Evolutionary conservation across 2,888 invertebrate species (phyloP).

Genomic region (Boloria euphrosyne): DNA sequence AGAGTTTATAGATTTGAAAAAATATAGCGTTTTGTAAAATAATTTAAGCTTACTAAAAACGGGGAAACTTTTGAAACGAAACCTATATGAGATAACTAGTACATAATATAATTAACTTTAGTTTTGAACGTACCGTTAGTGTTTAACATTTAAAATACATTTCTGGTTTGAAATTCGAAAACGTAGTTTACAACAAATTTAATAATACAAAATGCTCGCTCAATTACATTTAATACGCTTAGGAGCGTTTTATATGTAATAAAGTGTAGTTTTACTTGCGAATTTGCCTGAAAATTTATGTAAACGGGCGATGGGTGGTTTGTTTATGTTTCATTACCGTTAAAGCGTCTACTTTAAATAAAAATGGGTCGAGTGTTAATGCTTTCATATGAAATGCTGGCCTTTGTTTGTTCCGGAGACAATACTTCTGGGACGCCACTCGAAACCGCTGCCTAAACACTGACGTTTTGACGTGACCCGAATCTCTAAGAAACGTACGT

Average conservation of each 20-base stretch:
- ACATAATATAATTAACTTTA: slow-evolving; percentile 2
- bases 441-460: slow-evolving; percentile 33
- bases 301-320: neutral
- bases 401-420: slow-evolving; percentile 27
- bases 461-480: slow-evolving; percentile 29
- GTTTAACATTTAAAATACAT: slow-evolving; percentile 5
- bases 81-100: neutral
- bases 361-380: slow-evolving; percentile 34
- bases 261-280: slow-evolving; percentile 8
- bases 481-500: slow-evolving; percentile 21
- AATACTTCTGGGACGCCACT: slow-evolving; percentile 30
- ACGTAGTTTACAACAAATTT: slow-evolving; percentile 12
- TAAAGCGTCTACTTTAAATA: slow-evolving; percentile 35
- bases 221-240: slow-evolving; percentile 9
- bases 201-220: slow-evolving; percentile 5
- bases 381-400: slow-evolving; percentile 26
- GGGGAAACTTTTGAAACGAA: neutral
- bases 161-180: neutral
- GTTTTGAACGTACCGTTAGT: neutral
- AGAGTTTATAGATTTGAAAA: neutral
- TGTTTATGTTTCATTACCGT: slow-evolving; percentile 37
- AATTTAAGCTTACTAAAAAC: neutral
- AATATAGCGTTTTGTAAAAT: too few relatives aligned
- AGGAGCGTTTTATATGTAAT: neutral
- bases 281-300: slow-evolving; percentile 13